Evolutionary conservation across 2,888 invertebrate species (phyloP).

Genomic region (Tanytarsus gracilentus): DNA sequence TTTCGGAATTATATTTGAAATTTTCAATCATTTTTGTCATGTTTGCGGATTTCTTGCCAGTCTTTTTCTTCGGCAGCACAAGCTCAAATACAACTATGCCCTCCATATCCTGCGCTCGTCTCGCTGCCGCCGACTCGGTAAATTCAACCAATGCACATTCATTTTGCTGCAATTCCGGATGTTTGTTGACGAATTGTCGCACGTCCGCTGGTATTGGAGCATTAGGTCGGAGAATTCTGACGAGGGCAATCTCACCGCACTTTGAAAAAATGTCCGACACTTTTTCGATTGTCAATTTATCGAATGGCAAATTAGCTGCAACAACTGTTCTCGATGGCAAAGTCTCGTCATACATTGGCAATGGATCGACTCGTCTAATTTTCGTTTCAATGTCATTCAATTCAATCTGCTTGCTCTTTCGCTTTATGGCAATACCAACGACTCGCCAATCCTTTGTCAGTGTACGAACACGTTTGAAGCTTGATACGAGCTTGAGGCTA

Average conservation of each 20-base stretch:
- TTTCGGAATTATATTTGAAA: slow-evolving; percentile 48
- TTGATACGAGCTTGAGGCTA: slow-evolving; percentile 86
- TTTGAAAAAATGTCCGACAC: slow-evolving; percentile 83
- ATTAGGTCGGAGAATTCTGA: slow-evolving; percentile 79
- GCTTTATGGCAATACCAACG: slow-evolving; percentile 74
- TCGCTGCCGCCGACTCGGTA: slow-evolving; percentile 75
- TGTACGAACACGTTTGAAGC: slow-evolving; percentile 90
- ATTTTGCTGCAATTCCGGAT: slow-evolving; percentile 76
- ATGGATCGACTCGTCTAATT: slow-evolving; percentile 69
- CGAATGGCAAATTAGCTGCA: slow-evolving; percentile 74
- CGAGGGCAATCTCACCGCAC: slow-evolving; percentile 83
- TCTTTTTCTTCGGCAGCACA: slow-evolving; percentile 69
- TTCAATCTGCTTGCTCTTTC: slow-evolving; percentile 68
- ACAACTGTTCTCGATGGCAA: slow-evolving; percentile 87
- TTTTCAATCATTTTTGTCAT: slow-evolving; percentile 53
- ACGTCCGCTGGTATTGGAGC: slow-evolving; percentile 86
- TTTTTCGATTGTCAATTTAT: slow-evolving; percentile 76
- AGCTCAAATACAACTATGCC: slow-evolving; percentile 61
- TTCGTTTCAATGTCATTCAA: slow-evolving; percentile 88
- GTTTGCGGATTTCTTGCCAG: slow-evolving; percentile 52
- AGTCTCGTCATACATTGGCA: slow-evolving; percentile 86
- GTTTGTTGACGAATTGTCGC: slow-evolving; percentile 80
- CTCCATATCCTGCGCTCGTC: slow-evolving; percentile 63
- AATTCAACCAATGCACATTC: slow-evolving; percentile 88
- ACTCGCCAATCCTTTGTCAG: slow-evolving; percentile 89